Evolutionary conservation across 2,888 invertebrate species (phyloP), one percentile per base, ranked within the genome.

Genomic region (Blastobasis adustella): DNA sequence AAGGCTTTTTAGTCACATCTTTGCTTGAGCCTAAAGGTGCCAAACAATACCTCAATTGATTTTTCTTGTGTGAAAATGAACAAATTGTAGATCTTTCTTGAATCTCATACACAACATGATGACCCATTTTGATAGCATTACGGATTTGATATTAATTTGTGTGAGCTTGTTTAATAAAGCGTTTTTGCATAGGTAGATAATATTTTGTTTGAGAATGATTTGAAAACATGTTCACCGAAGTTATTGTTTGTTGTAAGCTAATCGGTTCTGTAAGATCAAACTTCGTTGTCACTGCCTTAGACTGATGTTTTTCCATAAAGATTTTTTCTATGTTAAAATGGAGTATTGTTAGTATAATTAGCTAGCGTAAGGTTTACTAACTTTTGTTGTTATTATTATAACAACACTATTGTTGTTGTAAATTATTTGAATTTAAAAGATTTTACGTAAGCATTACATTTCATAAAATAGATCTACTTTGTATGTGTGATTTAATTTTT

Each of bases 211-310:
- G 23, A 23, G 23, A 23, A 23, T 23, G 23, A 23, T 23, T 23
- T 23, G 23, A 23, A 23, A 23, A 23, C 64, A 68, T 66, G 66
- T 67, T 66, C 60, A 60, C 57, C 40, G 37, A 56, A 51, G 51
- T 57, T 58, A 54, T 57, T 52, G 46, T 52, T 53, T 47, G 51
- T 53, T 44, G 45, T 43, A 10, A 9, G 9, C 43, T 47, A 47
- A 51, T 45, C 40, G 44, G 45, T 47, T 23, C 9, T 42, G 37
- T 58, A 63, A 60, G 69, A 65, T 63, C 76, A 77, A 60, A 82
- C 73, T 79, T 75, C 76, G 69, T 84, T 81, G 74, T 80, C 85
- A 86, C 87, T 87, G 86, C 86, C 85, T 83, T 83, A 77, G 85
- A 87, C 84, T 83, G 83, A 85, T 81, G 76, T 85, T 85, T 81